phyloP scores from a whole-genome alignment of 2,888 invertebrate genomes.

The Oligia fasciuncula region DNA sequence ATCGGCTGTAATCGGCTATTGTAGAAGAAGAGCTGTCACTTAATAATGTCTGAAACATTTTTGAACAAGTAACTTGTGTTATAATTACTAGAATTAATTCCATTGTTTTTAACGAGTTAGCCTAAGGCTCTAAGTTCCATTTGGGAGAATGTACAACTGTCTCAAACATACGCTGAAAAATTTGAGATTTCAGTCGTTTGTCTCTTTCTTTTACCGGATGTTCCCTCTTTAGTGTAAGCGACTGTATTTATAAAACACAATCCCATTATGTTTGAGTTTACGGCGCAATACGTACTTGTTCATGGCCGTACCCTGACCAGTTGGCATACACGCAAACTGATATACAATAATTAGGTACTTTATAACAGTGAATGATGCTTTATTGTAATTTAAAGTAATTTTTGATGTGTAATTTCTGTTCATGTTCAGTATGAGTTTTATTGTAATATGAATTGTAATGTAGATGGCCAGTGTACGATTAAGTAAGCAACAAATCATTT shows the following conservation, averaged over 20 bases:
- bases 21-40: too few relatives aligned
- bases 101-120: background rate
- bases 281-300: conserved; percentile 38
- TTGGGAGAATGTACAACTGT: background rate
- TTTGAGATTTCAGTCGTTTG: background rate
- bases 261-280: conserved; percentile 64
- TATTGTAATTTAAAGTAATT: conserved; percentile 19
- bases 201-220: background rate
- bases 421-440: background rate
- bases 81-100: background rate
- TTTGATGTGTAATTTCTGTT: conserved; percentile 32
- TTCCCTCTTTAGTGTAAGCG: conserved; percentile 9
- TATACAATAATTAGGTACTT: conserved; percentile 57
- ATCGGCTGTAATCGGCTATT: background rate
- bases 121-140: background rate
- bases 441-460: background rate
- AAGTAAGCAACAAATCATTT: conserved; percentile 2
- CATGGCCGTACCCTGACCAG: conserved; percentile 36
- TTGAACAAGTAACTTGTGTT: background rate
- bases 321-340: conserved; percentile 54
- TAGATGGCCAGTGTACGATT: conserved; percentile 2
- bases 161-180: background rate
- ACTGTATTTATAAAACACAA: conserved; percentile 37
- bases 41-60: too few relatives aligned
- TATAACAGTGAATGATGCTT: conserved; percentile 22